These are phyloP conservation scores for Laspeyria flexula DNA, from an alignment of 2,888 invertebrate genomes.

Conservation along the genomic window DNA sequence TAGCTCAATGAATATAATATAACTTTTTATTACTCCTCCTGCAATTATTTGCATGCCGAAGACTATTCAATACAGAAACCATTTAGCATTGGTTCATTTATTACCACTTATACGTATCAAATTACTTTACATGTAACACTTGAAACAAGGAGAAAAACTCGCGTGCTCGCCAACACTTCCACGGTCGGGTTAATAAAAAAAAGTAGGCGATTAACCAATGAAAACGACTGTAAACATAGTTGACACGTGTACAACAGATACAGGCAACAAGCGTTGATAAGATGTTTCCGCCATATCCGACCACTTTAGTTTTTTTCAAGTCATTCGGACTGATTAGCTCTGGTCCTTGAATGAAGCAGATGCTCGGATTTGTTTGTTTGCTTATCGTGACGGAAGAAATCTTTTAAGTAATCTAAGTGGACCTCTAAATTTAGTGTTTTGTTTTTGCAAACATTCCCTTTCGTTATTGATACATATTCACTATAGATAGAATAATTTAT, in stretches of 20 bases:
- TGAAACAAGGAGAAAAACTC: conserved; percentile 35
- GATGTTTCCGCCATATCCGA: conserved; percentile 66
- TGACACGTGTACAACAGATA: conserved; percentile 75
- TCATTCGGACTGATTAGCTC: conserved; percentile 51
- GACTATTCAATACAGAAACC: neutral
- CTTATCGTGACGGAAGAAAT: conserved; percentile 42
- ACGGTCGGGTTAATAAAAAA: conserved; percentile 53
- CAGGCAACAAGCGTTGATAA: conserved; percentile 61
- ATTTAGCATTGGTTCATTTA: neutral
- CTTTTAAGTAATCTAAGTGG: conserved; percentile 11
- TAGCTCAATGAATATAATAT: no score
- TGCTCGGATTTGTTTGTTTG: conserved; percentile 52
- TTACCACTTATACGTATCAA: neutral
- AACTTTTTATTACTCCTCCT: no score
- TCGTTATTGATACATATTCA: no score
- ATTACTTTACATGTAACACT: conserved; percentile 22
- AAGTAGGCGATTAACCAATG: conserved; percentile 59
- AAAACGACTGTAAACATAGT: conserved; percentile 69
- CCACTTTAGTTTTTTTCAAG: conserved; percentile 55
- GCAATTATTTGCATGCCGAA: neutral
- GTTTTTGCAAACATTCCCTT: neutral
- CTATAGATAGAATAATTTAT: no score
- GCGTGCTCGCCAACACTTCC: conserved; percentile 48
- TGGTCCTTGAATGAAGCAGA: conserved; percentile 47
- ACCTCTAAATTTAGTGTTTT: conserved; percentile 4